Evolutionary conservation across 2,888 invertebrate genomes (phyloP).

Genomic region (Rhingia rostrata): DNA sequence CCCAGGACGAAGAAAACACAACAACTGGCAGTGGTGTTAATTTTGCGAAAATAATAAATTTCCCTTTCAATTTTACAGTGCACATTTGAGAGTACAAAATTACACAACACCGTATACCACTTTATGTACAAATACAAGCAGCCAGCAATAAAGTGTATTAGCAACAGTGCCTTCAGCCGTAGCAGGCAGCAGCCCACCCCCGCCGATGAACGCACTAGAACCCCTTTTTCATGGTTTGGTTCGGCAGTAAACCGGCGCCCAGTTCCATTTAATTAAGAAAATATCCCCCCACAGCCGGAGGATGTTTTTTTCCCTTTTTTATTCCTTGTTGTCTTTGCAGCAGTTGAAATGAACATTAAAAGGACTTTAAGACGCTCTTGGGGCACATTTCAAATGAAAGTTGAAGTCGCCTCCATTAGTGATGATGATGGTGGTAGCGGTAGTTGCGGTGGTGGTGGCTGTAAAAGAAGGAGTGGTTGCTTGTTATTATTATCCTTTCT

Average conservation of each 20-base stretch:
- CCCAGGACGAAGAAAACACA: background rate
- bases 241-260: slow-evolving; percentile 40
- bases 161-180: background rate
- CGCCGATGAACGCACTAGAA: background rate
- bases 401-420: slow-evolving; percentile 31
- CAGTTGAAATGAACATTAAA: slow-evolving; percentile 51
- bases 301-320: slow-evolving; percentile 21
- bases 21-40: slow-evolving; percentile 18
- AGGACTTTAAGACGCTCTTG: slow-evolving; percentile 64
- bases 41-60: slow-evolving; percentile 57
- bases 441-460: slow-evolving; percentile 1
- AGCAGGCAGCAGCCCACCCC: background rate
- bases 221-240: slow-evolving; percentile 28
- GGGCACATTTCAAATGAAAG: slow-evolving; percentile 46
- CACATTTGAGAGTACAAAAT: slow-evolving; percentile 57
- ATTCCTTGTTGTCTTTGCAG: slow-evolving; percentile 1
- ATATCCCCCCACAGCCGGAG: slow-evolving; percentile 32
- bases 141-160: slow-evolving; percentile 23
- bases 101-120: slow-evolving; percentile 33
- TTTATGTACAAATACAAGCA: slow-evolving; percentile 35
- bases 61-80: slow-evolving; percentile 31
- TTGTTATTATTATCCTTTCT: slow-evolving; percentile 14
- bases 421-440: background rate
- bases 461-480: slow-evolving; percentile 21
- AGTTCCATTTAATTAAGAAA: slow-evolving; percentile 68